Conservation (phyloP, 2,797 vertebrate genomes). For the Parauchenoglanis ngamensis region DNA sequence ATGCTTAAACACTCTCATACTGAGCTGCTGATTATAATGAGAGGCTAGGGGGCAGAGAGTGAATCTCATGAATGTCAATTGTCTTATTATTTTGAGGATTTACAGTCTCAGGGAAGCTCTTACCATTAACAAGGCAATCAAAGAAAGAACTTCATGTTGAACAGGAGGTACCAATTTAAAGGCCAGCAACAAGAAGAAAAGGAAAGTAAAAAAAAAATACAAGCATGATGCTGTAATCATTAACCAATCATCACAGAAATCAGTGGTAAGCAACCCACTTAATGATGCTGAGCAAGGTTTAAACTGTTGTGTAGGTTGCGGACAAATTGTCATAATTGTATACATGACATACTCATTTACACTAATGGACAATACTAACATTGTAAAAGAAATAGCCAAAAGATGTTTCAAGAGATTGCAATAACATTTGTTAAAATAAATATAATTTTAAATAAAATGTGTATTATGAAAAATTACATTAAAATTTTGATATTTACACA, state of each 20-base stretch:
- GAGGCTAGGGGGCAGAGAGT: background rate
- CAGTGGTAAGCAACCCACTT: background rate
- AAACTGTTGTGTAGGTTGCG: background rate
- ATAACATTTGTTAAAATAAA: background rate
- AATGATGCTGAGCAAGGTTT: background rate
- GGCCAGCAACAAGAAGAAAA: background rate
- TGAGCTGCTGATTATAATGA: constrained; percentile 15
- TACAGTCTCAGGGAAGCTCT: background rate
- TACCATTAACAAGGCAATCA: background rate
- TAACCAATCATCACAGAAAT: background rate
- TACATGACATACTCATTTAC: background rate
- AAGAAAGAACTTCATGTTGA: background rate
- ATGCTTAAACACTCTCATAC: constrained; percentile 11
- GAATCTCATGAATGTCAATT: constrained; percentile 17
- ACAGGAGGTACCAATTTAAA: background rate
- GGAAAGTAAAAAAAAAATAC: background rate
- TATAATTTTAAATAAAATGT: background rate
- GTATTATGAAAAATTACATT: background rate
- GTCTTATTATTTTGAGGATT: constrained; percentile 17
- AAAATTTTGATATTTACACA: background rate
- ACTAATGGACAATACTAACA: background rate
- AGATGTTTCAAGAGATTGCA: background rate
- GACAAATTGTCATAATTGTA: background rate
- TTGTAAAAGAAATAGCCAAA: background rate
- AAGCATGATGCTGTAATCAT: background rate